Conservation (phyloP, 2,888 invertebrate species). For the Torymus texanus region DNA sequence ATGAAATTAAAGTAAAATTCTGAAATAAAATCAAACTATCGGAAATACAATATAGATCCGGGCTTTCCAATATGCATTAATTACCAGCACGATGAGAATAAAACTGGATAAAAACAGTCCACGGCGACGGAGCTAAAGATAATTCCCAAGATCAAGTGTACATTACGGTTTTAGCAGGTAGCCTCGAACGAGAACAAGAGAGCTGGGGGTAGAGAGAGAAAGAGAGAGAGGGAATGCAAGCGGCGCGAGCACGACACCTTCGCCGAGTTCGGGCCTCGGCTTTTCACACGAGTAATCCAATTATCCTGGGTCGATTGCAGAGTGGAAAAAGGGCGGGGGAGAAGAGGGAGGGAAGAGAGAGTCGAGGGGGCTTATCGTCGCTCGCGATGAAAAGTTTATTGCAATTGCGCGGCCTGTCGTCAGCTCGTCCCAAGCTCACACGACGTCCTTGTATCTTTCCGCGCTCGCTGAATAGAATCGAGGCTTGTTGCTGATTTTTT, state of each 20-base stretch:
- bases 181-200: too few species aligned
- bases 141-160: conserved; percentile 17
- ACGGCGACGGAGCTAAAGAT: background rate
- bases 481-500: background rate
- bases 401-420: conserved; percentile 13
- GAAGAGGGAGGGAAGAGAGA: background rate
- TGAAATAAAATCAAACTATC: too few species aligned
- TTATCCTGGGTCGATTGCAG: conserved; percentile 44
- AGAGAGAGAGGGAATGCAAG: background rate
- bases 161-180: background rate
- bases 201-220: background rate
- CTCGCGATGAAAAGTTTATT: conserved; percentile 38
- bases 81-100: too few species aligned
- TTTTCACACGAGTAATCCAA: conserved; percentile 48
- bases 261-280: background rate
- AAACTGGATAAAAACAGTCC: background rate
- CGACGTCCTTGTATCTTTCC: background rate
- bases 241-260: too few species aligned
- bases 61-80: too few species aligned
- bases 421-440: background rate
- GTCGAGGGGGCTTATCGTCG: conserved; percentile 21
- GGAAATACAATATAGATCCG: too few species aligned
- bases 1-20: too few species aligned
- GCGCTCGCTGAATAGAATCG: background rate
- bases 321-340: too few species aligned